Base-by-base conservation (phyloP, 2,888 invertebrate genomes). In the Crocallis elinguaria region DNA sequence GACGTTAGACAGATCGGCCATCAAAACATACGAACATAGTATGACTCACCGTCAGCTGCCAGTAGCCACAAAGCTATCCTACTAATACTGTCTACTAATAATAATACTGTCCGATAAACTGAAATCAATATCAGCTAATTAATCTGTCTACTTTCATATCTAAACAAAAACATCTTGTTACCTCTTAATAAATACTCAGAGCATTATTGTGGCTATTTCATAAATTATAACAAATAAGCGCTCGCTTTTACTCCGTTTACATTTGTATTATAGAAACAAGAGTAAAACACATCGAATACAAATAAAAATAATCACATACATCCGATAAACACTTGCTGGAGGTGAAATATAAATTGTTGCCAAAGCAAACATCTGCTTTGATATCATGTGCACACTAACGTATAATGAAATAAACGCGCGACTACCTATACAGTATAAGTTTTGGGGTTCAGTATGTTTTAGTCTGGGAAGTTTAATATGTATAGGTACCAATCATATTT, bases 321-420 rank as follows among this genome's bases (percentile, higher is more conserved):
- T 60, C n/a, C 62, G 52, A 74, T 71, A 66, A 72, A 70, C 69
- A 61, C 57, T 62, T 61, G 64, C 54, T 60, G 60, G 59, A 69
- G 51, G 60, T 54, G 61, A 60, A 61, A 66, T 66, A 64, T 64
- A 67, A 67, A 49, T 62, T 69, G 55, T 49, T 53, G 52, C 60
- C 57, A 70, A 71, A 70, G 62, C 65, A 69, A 74, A 76, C 74
- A 77, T 73, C 75, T 75, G 77, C 69, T 63, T 59, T 57, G 67
- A 69, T 69, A 71, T 50, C 58, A 65, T 66, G 66, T 64, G 70
- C 61, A 56, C 66, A 62, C 65, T 58, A 54, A 59, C 67, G 60
- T 65, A 53, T 57, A 66, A 49, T 66, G 62, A 65, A 69, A 58
- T 58, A 60, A 54, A 54, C 51, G 37, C 49, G 54, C 51, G 55